These are phyloP conservation scores for Pipistrellus pipistrellus DNA, from an alignment of 2,797 vertebrate species.

Conservation along the genomic window DNA sequence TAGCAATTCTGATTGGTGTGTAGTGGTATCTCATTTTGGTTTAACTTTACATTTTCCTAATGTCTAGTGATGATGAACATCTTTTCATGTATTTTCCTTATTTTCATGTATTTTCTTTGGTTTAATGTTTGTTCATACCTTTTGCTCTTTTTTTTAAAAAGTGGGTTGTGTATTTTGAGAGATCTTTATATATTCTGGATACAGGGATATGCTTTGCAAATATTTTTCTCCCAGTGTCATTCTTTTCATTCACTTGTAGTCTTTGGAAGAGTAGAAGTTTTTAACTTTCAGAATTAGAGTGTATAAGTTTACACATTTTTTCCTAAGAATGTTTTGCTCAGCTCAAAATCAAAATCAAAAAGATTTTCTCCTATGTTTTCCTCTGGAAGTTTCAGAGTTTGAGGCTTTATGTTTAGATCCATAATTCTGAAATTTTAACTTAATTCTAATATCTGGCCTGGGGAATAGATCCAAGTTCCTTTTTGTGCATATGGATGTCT, in stretches of 20 bases:
- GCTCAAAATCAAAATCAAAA: neutral
- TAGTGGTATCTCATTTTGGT: neutral
- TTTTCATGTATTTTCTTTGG: neutral
- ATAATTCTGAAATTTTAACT: neutral
- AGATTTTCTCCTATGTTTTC: constrained; percentile 32
- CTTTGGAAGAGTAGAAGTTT: constrained; percentile 2
- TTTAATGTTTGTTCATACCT: neutral
- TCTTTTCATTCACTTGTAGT: constrained; percentile 10
- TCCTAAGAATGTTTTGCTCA: constrained; percentile 24
- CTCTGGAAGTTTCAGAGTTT: neutral
- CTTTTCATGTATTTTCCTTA: constrained; percentile 20
- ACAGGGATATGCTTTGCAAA: neutral
- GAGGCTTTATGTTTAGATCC: constrained; percentile 25
- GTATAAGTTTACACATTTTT: neutral
- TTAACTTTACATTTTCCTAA: constrained; percentile 9
- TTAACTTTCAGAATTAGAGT: neutral
- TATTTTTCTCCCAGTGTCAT: constrained; percentile 10
- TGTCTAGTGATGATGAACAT: neutral
- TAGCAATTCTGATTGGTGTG: neutral
- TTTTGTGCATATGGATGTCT: neutral
- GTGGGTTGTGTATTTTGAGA: neutral
- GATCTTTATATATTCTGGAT: neutral
- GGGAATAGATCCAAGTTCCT: neutral
- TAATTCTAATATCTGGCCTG: constrained; percentile 4
- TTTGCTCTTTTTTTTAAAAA: neutral